Evolutionary conservation across 2,888 invertebrate genomes (phyloP).

Genomic region (Cetonia aurata): DNA sequence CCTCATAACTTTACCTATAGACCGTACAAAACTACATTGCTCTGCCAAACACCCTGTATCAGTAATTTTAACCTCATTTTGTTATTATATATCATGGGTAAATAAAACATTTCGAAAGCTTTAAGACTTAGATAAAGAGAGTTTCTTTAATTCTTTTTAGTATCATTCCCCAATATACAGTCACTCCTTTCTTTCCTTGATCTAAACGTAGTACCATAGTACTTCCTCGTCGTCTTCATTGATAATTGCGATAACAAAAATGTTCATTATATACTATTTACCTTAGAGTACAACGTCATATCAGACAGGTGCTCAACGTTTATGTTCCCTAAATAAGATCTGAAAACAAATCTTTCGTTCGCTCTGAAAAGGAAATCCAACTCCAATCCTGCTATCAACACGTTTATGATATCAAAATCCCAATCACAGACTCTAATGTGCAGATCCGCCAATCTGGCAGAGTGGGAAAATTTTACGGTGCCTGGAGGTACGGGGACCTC

Average conservation of each 20-base stretch:
- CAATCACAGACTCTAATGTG: slow-evolving; percentile 77
- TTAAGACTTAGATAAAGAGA: too few species aligned
- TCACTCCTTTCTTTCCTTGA: too few species aligned
- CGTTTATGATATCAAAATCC: slow-evolving; percentile 77
- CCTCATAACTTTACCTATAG: too few species aligned
- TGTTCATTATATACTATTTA: slow-evolving; percentile 56
- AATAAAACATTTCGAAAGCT: too few species aligned
- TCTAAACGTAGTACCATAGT: too few species aligned
- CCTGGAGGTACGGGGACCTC: slow-evolving; percentile 83
- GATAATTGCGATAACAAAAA: slow-evolving; percentile 9
- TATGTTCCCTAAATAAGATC: slow-evolving; percentile 76
- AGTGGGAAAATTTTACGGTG: slow-evolving; percentile 80
- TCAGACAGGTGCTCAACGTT: slow-evolving; percentile 80
- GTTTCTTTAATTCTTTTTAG: too few species aligned
- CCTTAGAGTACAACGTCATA: slow-evolving; percentile 82
- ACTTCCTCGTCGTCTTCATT: too few species aligned
- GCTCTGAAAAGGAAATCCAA: slow-evolving; percentile 83
- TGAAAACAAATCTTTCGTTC: slow-evolving; percentile 81
- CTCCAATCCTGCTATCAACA: slow-evolving; percentile 77
- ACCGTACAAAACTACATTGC: too few species aligned
- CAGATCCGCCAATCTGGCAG: slow-evolving; percentile 74
- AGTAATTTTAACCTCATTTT: too few species aligned
- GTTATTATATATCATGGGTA: too few species aligned
- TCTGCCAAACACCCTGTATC: too few species aligned
- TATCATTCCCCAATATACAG: too few species aligned